Evolutionary conservation across 2,113 vertebrate genomes (phyloP), one percentile per base, ranked within the genome.

Genomic region (Rhadina sibilatrix): DNA sequence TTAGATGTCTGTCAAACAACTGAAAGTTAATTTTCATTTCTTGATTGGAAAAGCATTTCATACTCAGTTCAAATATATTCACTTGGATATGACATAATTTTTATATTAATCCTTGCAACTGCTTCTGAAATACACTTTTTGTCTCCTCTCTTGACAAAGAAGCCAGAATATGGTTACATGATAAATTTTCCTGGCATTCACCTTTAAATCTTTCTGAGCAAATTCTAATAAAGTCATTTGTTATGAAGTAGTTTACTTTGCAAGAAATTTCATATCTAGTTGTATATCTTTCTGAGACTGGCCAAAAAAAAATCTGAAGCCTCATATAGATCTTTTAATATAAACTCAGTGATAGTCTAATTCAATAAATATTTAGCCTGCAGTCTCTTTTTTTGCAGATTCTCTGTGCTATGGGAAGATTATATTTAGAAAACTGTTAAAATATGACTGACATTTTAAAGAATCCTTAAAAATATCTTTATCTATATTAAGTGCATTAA

Each of bases 401-500:
- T 93, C 52, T 74, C 31, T 86, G 69, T 59, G 42, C n/a, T 15
- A 69, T 25, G 19, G 21, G 37, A 93, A 89, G 59, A 89, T 78
- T 68, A 63, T 60, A 83, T 75, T 78, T 68, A 81, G 76, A 93
- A 89, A 88, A 81, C 25, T 66, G 70, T 25, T 88, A 86, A 96
- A 97, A 95, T 89, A 90, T 40, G 50, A 83, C 33, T 4, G 4
- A 77, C 56, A 44, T 95, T 94, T 96, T 79, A 93, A 93, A 86
- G 76, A 90, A 90, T 40, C 25, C 56, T 86, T 86, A 61, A 95
- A 95, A 96, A 88, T 66, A 91, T 40, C 94, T 95, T 96, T 15
- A 90, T 96, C 75, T 90, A 37, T 53, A 92, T 96, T 93, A 96
- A 88, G 47, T 57, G 64, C 60, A 81, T 88, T 94, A 93, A 83